Base-by-base conservation (phyloP, 2,888 invertebrate genomes). In the Nomada goodeniana region DNA sequence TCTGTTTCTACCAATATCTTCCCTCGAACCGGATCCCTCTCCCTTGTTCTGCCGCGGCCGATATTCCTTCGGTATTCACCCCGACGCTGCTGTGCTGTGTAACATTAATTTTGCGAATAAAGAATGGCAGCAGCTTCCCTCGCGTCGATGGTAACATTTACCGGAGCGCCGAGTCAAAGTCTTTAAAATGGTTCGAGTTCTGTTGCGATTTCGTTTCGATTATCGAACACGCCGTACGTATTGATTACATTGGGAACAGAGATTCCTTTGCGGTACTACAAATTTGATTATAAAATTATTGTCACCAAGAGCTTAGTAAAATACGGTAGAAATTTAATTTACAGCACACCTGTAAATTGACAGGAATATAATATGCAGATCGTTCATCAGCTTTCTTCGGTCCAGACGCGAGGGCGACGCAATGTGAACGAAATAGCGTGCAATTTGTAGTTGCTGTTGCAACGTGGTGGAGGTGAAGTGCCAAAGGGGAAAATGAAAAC, bases 391-490 rank as follows among this genome's bases (percentile, higher is more conserved):
- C 59, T 67, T 57, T 71, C 50, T 57, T 67, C 63, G 36, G n/a
- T 55, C 29, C 44, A 82, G 81, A 72, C 85, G 61, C 59, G 55
- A 15, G 65, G 42, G 61, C 71, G 72, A 53, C 69, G 68, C 69
- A 64, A 69, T 57, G 69, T 63, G 81, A 80, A 84, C 84, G 81
- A 83, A 89, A 89, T 90, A 88, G 84, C 85, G 84, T 84, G 85
- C 90, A 88, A 89, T 89, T 89, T 83, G 83, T 86, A 90, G 90
- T 89, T 87, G 88, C 81, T 74, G 78, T 63, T 50, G 77, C 72
- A 59, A 59, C 71, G 55, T 64, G 74, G 36, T 11, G 26, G 42
- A 47, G 50, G 57, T 26, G 55, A 59, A 63, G 44, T 18, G 23
- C 23, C 15, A 50, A 50, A 63, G 59, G 60, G 26, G 50, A 74